phyloP scores from a whole-genome alignment of 2,888 invertebrate genomes.

The Spatulosminthurus flaviceps region DNA sequence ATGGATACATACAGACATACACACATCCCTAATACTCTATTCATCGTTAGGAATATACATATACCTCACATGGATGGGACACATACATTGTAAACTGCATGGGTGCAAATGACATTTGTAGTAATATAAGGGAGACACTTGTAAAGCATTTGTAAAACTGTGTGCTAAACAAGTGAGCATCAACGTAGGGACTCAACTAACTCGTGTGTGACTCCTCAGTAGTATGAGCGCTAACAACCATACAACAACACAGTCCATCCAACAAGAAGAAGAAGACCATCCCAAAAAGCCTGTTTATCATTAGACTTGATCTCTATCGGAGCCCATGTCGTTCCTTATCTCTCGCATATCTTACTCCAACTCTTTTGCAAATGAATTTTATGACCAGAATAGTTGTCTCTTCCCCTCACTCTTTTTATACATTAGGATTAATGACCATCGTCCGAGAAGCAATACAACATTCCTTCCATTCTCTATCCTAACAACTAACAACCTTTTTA shows the following conservation, averaged over 20 bases:
- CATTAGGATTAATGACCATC: too few species aligned
- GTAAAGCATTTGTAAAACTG: background rate
- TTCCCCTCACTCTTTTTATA: background rate
- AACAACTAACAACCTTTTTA: too few species aligned
- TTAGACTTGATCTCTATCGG: conserved; percentile 2
- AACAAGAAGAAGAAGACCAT: background rate
- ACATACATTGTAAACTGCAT: background rate
- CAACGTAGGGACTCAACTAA: background rate
- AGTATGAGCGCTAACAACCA: conserved; percentile 10
- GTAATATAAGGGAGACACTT: background rate
- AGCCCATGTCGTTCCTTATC: background rate
- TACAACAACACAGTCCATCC: background rate
- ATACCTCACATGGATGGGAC: too few species aligned
- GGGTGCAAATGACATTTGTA: background rate
- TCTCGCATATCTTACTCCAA: conserved; percentile 7
- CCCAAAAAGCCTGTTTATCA: conserved; percentile 12
- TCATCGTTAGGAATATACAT: too few species aligned
- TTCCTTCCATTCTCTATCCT: too few species aligned
- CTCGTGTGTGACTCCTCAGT: background rate
- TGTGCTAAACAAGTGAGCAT: conserved; percentile 3
- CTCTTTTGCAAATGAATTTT: conserved; percentile 14
- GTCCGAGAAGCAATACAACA: too few species aligned
- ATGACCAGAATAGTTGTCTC: conserved; percentile 14
- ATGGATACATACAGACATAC: too few species aligned
- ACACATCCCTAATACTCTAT: too few species aligned